phyloP scores from a whole-genome alignment of 2,113 vertebrate species.

The Sinosuthora webbiana region DNA sequence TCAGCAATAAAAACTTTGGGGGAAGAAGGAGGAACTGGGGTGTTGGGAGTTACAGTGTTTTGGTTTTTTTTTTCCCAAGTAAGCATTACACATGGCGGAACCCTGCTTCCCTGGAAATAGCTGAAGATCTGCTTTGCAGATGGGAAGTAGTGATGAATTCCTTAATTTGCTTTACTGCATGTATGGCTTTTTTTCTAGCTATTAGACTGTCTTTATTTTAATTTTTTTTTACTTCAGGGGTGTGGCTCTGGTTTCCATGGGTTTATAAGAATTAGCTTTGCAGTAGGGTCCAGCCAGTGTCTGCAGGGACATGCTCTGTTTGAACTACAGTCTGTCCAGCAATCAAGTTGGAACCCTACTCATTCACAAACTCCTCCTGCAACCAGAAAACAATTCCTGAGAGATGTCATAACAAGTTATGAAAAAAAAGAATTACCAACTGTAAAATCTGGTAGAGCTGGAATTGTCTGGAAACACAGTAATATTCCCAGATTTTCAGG shows the following conservation, averaged over 20 bases:
- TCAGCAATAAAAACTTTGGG: background rate
- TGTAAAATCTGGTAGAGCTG: background rate
- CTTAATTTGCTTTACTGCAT: background rate
- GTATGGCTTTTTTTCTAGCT: background rate
- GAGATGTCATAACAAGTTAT: background rate
- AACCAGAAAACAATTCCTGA: background rate
- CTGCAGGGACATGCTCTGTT: background rate
- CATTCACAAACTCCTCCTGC: background rate
- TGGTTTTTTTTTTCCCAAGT: too few species aligned
- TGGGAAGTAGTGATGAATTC: background rate
- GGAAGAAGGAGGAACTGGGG: background rate
- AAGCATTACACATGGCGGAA: background rate
- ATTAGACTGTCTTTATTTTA: background rate
- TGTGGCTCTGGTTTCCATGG: background rate
- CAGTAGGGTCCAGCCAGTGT: background rate
- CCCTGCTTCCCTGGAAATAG: background rate
- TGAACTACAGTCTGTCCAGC: background rate
- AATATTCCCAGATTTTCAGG: background rate
- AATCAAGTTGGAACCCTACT: background rate
- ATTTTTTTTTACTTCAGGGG: background rate
- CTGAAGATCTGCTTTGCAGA: background rate
- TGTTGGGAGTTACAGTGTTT: background rate
- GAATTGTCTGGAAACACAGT: background rate
- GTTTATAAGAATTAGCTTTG: background rate
- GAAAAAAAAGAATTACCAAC: background rate